These are phyloP conservation scores for Rhinoderma darwinii DNA, from an alignment of 2,113 vertebrate species.

Conservation along the genomic window DNA sequence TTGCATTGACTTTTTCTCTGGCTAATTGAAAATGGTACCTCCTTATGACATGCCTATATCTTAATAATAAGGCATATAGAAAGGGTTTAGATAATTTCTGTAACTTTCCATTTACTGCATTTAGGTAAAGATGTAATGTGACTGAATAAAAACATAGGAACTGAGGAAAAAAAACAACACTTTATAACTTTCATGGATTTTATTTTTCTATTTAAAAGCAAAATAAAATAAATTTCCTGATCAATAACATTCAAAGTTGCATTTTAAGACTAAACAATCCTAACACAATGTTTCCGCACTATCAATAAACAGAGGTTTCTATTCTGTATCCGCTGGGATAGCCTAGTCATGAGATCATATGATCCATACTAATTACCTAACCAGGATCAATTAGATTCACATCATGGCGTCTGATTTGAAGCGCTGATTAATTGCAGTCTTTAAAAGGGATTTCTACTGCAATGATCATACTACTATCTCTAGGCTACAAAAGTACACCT, in stretches of 20 bases:
- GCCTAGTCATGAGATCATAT: constrained; percentile 47
- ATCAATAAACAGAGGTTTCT: background rate
- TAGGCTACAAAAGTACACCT: constrained; percentile 56
- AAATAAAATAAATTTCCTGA: no score
- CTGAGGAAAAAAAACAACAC: background rate
- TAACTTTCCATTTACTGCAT: no score
- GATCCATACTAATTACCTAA: constrained; percentile 48
- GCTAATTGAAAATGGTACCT: no score
- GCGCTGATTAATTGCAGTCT: constrained; percentile 16
- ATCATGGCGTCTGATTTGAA: constrained; percentile 28
- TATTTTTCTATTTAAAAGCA: background rate
- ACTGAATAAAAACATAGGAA: background rate
- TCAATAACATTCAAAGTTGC: background rate
- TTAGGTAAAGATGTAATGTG: no score
- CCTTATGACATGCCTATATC: no score
- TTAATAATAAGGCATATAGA: no score
- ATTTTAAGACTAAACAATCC: background rate
- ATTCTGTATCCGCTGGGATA: constrained; percentile 36
- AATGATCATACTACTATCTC: constrained; percentile 12
- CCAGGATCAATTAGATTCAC: constrained; percentile 56
- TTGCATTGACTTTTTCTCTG: no score
- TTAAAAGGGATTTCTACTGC: constrained; percentile 61
- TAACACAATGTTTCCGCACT: background rate
- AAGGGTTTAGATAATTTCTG: no score
- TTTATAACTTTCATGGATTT: background rate